Evolutionary conservation across 2,797 vertebrate species (phyloP).

Genomic region (Miichthys miiuy): DNA sequence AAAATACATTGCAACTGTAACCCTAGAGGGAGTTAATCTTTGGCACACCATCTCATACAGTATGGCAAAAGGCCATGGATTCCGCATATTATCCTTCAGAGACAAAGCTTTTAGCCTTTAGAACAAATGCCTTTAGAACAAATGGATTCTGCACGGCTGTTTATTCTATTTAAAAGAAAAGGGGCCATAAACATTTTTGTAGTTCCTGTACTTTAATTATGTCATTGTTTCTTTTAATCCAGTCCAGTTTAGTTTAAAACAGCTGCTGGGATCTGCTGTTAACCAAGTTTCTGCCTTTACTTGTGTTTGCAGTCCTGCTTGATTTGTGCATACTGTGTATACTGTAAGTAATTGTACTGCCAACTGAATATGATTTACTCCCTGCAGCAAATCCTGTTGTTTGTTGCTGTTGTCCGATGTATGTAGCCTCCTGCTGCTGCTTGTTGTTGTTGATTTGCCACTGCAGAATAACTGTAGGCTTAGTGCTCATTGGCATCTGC

Average conservation of each 20-base stretch:
- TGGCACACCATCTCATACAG: no score
- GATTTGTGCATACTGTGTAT: constrained; percentile 24
- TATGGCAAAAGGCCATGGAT: no score
- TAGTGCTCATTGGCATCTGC: constrained; percentile 62
- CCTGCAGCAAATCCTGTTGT: constrained; percentile 55
- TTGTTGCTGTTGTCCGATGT: constrained; percentile 52
- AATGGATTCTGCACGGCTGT: neutral
- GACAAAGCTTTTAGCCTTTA: no score
- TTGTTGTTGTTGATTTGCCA: constrained; percentile 49
- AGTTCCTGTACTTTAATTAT: neutral
- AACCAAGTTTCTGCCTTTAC: neutral
- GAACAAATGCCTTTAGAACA: no score
- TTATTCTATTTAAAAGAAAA: constrained; percentile 4
- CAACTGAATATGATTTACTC: constrained; percentile 45
- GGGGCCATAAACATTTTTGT: neutral
- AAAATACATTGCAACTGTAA: neutral
- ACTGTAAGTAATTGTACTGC: constrained; percentile 35
- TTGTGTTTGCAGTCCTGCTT: constrained; percentile 35
- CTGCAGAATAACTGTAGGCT: constrained; percentile 57
- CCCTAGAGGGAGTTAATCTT: neutral
- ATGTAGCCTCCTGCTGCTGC: constrained; percentile 46
- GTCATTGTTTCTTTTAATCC: constrained; percentile 2
- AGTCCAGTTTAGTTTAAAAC: constrained; percentile 15
- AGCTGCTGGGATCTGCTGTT: constrained; percentile 36
- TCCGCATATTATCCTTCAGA: neutral